phyloP scores from a whole-genome alignment of 2,797 vertebrate genomes.

The Paguma larvata region DNA sequence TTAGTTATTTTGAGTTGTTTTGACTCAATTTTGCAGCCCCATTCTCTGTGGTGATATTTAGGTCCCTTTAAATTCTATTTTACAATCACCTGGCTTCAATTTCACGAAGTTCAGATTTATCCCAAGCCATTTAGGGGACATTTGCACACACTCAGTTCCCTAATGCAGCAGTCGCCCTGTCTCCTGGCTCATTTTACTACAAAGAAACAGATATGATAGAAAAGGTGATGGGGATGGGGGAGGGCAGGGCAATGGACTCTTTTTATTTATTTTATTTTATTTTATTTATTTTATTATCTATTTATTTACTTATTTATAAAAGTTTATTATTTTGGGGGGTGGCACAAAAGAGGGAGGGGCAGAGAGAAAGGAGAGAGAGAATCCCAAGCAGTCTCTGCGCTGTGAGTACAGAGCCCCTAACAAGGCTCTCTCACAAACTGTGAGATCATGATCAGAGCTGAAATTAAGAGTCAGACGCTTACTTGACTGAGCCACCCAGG shows the following conservation, averaged over 20 bases:
- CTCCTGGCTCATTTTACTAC: background rate
- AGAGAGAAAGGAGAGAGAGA: too few relatives aligned
- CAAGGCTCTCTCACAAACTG: too few relatives aligned
- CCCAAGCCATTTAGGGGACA: background rate
- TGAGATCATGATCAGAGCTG: too few relatives aligned
- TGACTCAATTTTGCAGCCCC: background rate
- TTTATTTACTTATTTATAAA: too few relatives aligned
- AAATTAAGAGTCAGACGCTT: too few relatives aligned
- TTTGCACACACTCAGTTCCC: background rate
- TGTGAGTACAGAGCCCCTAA: too few relatives aligned
- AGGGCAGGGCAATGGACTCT: background rate
- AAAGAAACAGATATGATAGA: background rate
- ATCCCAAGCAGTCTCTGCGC: too few relatives aligned
- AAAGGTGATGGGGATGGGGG: background rate
- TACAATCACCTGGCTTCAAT: background rate
- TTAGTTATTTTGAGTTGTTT: constrained; percentile 60
- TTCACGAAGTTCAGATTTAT: constrained; percentile 23
- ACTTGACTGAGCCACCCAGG: too few relatives aligned
- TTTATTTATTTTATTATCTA: too few relatives aligned
- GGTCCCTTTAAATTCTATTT: constrained; percentile 22
- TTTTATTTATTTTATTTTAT: too few relatives aligned
- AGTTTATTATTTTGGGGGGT: too few relatives aligned
- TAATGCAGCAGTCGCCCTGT: background rate
- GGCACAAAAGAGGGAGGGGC: too few relatives aligned
- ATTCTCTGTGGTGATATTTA: background rate